These are phyloP conservation scores for Drosophila sulfurigaster DNA, from an alignment of 1,140 invertebrate species.

Conservation along the genomic window DNA sequence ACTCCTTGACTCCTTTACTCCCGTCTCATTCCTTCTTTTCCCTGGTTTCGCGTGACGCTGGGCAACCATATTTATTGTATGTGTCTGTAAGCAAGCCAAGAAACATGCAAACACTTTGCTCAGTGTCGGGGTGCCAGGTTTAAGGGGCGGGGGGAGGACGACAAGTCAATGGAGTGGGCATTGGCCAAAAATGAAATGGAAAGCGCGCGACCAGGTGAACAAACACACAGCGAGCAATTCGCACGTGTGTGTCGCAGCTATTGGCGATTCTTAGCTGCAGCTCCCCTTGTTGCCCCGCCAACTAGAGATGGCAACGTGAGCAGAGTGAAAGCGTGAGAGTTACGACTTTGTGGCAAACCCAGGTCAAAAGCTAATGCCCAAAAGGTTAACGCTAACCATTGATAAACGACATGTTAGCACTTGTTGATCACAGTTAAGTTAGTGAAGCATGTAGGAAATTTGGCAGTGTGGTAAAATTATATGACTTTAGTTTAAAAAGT, in stretches of 20 bases:
- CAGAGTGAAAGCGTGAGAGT: too few relatives aligned
- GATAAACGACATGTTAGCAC: neutral
- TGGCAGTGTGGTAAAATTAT: too few relatives aligned
- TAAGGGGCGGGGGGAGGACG: neutral
- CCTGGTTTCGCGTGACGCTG: constrained; percentile 57
- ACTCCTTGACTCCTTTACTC: constrained; percentile 1
- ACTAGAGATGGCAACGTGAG: constrained; percentile 30
- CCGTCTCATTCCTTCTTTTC: neutral
- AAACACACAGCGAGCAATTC: constrained; percentile 45
- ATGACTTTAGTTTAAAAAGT: too few relatives aligned
- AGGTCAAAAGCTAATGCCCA: too few relatives aligned
- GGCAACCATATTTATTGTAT: constrained; percentile 69
- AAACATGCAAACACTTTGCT: constrained; percentile 66
- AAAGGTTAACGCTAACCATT: too few relatives aligned
- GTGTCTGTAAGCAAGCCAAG: constrained; percentile 46
- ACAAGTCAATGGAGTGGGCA: constrained; percentile 9
- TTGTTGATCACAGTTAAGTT: too few relatives aligned
- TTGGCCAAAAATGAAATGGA: constrained; percentile 67
- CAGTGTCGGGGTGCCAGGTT: constrained; percentile 2
- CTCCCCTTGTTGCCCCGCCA: neutral
- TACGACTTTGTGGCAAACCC: neutral
- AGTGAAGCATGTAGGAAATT: too few relatives aligned
- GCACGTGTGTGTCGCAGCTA: constrained; percentile 31
- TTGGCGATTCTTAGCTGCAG: constrained; percentile 43
- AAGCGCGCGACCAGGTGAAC: constrained; percentile 62